Evolutionary conservation across 2,888 invertebrate genomes (phyloP).

Genomic region (Chrysotoxum bicinctum): DNA sequence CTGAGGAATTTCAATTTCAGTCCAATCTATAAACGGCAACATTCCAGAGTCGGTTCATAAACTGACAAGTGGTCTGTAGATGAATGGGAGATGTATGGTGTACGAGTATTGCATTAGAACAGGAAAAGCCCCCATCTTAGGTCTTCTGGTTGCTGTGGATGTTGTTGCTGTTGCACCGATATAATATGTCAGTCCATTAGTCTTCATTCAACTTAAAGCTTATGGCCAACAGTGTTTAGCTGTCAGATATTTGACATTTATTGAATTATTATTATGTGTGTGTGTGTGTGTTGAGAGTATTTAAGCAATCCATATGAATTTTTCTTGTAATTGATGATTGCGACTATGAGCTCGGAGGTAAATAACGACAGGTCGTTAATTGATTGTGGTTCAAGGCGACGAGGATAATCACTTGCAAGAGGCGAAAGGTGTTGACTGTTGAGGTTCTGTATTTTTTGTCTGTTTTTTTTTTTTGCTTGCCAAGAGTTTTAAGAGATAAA

Average conservation of each 20-base stretch:
- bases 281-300: neutral
- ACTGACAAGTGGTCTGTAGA: slow-evolving; percentile 26
- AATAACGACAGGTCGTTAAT: slow-evolving; percentile 37
- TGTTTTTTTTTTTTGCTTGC: neutral
- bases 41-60: slow-evolving; percentile 31
- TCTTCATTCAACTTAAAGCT: slow-evolving; percentile 48
- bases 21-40: neutral
- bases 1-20: slow-evolving; percentile 29
- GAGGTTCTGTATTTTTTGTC: neutral
- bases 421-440: slow-evolving; percentile 35
- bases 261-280: slow-evolving; percentile 39
- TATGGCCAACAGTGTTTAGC: slow-evolving; percentile 39
- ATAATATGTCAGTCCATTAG: slow-evolving; percentile 45
- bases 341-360: slow-evolving; percentile 15
- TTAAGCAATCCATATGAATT: neutral
- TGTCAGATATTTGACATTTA: slow-evolving; percentile 58
- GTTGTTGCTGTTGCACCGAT: neutral
- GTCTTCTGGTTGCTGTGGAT: neutral
- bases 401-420: slow-evolving; percentile 2
- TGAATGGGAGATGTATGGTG: neutral
- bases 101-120: neutral
- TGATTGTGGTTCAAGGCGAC: slow-evolving; percentile 33
- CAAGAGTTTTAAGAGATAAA: neutral
- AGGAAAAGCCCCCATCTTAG: slow-evolving; percentile 5
- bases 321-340: slow-evolving; percentile 24